phyloP scores from a whole-genome alignment of 2,113 vertebrate species.

The Saiga tatarica region DNA sequence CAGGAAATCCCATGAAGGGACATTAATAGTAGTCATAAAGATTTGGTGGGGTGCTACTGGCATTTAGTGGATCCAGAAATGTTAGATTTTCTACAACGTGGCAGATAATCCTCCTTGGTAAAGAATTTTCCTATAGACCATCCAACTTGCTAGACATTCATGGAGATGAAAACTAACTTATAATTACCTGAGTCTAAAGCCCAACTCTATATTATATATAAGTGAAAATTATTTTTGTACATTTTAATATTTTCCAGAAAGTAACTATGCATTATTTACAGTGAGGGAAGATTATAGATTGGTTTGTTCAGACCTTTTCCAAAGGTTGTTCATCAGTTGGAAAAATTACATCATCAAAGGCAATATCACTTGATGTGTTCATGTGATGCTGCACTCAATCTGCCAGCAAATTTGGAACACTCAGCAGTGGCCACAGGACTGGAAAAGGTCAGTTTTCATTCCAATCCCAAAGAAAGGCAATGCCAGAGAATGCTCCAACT shows the following conservation, averaged over 20 bases:
- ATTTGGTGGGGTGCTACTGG: not conserved
- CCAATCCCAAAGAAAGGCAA: too few species aligned
- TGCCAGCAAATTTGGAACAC: too few species aligned
- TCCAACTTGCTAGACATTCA: not conserved
- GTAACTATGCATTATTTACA: not conserved
- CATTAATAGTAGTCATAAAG: not conserved
- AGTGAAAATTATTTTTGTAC: not conserved
- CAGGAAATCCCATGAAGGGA: not conserved
- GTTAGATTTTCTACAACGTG: not conserved
- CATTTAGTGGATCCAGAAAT: not conserved
- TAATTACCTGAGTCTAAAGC: not conserved
- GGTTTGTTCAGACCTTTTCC: not conserved
- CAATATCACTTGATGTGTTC: not conserved
- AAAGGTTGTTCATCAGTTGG: not conserved
- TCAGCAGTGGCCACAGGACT: too few species aligned
- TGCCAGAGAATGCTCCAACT: too few species aligned
- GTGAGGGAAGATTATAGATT: not conserved
- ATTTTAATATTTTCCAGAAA: not conserved
- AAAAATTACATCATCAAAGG: not conserved
- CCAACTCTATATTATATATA: not conserved
- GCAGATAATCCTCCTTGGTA: not conserved
- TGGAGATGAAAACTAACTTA: not conserved
- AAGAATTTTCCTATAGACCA: not conserved
- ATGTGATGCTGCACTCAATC: not conserved
- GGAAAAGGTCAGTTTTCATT: too few species aligned